These are phyloP conservation scores for Acrossocheilus fasciatus DNA, from an alignment of 2,797 vertebrate genomes.

Conservation along the genomic window DNA sequence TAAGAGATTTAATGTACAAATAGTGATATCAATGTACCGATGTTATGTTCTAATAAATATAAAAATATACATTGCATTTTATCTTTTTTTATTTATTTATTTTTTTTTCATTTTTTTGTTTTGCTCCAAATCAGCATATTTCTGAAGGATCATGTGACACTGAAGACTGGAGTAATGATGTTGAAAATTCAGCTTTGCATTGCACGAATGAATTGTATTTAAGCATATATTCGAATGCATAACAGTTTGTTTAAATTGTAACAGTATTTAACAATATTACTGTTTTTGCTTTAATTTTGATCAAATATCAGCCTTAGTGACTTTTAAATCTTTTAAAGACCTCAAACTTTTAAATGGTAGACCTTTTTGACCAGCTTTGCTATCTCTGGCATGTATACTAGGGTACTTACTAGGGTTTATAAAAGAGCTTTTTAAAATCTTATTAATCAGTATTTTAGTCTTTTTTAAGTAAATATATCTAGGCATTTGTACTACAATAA, in stretches of 20 bases:
- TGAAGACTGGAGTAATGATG: background rate
- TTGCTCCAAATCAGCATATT: background rate
- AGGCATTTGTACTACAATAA: background rate
- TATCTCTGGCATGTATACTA: background rate
- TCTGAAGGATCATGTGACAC: background rate
- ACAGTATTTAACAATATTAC: background rate
- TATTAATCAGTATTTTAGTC: background rate
- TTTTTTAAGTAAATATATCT: background rate
- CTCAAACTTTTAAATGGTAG: background rate
- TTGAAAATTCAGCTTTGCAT: background rate
- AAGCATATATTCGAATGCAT: background rate
- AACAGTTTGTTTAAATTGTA: background rate
- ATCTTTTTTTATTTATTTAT: background rate
- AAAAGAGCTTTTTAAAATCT: background rate
- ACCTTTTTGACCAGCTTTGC: background rate
- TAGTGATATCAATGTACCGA: background rate
- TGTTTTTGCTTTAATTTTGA: background rate
- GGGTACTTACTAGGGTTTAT: background rate
- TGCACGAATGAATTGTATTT: background rate
- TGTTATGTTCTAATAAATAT: background rate
- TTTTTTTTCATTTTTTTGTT: background rate
- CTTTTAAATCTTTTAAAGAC: background rate
- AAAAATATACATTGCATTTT: background rate
- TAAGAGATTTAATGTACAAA: background rate
- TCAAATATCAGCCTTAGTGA: background rate